Evolutionary conservation across 2,113 vertebrate species (phyloP).

Genomic region (Rhombomys opimus): DNA sequence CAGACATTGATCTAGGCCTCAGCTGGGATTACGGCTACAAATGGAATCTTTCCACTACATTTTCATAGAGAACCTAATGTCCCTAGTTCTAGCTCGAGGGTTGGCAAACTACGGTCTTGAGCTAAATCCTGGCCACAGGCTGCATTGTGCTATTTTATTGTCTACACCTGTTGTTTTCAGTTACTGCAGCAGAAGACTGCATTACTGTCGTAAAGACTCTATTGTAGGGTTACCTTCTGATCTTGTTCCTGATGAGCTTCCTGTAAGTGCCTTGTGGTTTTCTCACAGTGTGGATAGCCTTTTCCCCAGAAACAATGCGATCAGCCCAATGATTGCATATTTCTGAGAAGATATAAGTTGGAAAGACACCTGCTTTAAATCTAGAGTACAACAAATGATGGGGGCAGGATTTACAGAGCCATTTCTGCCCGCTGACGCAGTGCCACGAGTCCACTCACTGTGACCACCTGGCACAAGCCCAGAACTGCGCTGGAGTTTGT

Average conservation of each 20-base stretch:
- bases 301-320: not conserved
- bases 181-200: not conserved
- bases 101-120: not conserved
- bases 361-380: not conserved
- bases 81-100: slow-evolving; percentile 33
- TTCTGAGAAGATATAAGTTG: not conserved
- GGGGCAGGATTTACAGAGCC: not conserved
- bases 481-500: not conserved
- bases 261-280: slow-evolving; percentile 10
- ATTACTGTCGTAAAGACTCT: not conserved
- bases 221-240: not conserved
- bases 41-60: not conserved
- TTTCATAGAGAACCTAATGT: not conserved
- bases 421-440: rapidly evolving
- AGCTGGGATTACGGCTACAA: not conserved
- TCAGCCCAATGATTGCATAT: not conserved
- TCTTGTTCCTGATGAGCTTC: not conserved
- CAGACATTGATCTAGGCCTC: not conserved
- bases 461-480: not conserved
- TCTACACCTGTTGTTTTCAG: not conserved
- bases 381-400: not conserved
- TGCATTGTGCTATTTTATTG: not conserved
- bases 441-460: rapidly evolving
- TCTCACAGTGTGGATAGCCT: not conserved
- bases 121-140: not conserved